phyloP scores from a whole-genome alignment of 35 echinoderm and acorn worm genomes.

The Anneissia japonica region DNA sequence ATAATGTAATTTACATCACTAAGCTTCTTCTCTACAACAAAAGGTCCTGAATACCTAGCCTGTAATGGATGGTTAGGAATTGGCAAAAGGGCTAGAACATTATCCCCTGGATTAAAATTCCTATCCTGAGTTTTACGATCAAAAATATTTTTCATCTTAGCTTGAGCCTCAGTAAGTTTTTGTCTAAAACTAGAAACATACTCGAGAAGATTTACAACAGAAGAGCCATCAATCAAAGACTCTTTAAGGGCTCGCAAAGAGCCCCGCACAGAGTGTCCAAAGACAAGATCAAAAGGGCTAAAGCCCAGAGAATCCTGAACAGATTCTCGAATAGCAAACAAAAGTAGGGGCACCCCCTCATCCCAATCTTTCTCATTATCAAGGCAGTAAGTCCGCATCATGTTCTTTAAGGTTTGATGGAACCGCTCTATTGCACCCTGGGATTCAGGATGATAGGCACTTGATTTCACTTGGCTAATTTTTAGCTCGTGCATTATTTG shows the following conservation, averaged over 20 bases:
- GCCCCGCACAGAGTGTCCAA: slow-evolving; percentile 14
- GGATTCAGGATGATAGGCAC: slow-evolving; percentile 33
- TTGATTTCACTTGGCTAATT: slow-evolving; percentile 2
- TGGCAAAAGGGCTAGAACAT: no score
- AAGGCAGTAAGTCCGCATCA: slow-evolving; percentile 45
- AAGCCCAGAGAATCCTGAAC: slow-evolving; percentile 58
- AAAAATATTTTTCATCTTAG: no score
- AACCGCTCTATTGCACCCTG: slow-evolving; percentile 53
- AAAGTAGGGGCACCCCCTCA: slow-evolving; percentile 47
- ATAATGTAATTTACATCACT: no score
- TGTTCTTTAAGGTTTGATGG: slow-evolving; percentile 68
- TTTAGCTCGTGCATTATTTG: slow-evolving; percentile 16
- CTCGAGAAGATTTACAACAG: slow-evolving; percentile 5
- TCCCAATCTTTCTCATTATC: slow-evolving; percentile 70
- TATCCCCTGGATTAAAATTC: no score
- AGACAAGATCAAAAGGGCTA: slow-evolving; percentile 53
- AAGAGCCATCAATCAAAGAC: not conserved
- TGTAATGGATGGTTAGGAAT: no score
- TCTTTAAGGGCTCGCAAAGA: not conserved
- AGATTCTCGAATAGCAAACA: slow-evolving; percentile 57
- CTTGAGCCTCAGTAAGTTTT: no score
- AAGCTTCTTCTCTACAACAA: no score
- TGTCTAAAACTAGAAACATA: slow-evolving; percentile 7
- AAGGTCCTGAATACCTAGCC: no score
- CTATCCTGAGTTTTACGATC: no score